These are phyloP conservation scores for Ceramica pisi DNA, from an alignment of 2,888 invertebrate species.

Conservation along the genomic window DNA sequence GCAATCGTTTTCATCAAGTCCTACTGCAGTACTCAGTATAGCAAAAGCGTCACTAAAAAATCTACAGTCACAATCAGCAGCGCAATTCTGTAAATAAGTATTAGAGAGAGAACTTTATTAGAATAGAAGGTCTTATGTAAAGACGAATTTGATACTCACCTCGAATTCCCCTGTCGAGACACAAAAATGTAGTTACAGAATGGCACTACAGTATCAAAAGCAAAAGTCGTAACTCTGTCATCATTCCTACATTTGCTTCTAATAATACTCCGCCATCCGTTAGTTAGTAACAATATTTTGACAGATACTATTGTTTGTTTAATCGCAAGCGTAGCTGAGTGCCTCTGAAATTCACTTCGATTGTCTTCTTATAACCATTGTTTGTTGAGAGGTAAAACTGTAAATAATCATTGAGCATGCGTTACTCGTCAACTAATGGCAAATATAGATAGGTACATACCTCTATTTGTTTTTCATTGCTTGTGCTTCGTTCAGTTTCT, in stretches of 20 bases:
- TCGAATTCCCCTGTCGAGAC: too few species aligned
- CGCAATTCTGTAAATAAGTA: too few species aligned
- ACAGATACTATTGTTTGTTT: conserved; percentile 54
- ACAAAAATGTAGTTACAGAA: too few species aligned
- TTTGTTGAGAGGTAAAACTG: conserved; percentile 14
- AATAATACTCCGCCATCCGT: conserved; percentile 46
- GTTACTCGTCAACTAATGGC: not conserved
- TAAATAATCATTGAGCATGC: conserved; percentile 3
- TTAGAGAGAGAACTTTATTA: too few species aligned
- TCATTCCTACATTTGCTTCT: conserved; percentile 35
- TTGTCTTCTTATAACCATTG: conserved; percentile 52
- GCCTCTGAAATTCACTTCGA: conserved; percentile 45
- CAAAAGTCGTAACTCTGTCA: conserved; percentile 54
- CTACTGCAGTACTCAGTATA: too few species aligned
- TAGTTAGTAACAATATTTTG: conserved; percentile 60
- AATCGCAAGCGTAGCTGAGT: conserved; percentile 30
- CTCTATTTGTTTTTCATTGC: not conserved
- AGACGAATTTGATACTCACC: too few species aligned
- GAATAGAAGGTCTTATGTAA: too few species aligned
- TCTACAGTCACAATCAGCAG: not conserved
- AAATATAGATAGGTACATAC: too few species aligned
- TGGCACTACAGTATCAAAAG: too few species aligned
- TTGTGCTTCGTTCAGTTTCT: not conserved
- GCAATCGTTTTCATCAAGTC: not conserved
- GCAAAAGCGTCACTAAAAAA: too few species aligned